Evolutionary conservation across 92 coral and sea anemone genomes (phyloP), one percentile per base, ranked within the genome.

Genomic region (Porites lobata): DNA sequence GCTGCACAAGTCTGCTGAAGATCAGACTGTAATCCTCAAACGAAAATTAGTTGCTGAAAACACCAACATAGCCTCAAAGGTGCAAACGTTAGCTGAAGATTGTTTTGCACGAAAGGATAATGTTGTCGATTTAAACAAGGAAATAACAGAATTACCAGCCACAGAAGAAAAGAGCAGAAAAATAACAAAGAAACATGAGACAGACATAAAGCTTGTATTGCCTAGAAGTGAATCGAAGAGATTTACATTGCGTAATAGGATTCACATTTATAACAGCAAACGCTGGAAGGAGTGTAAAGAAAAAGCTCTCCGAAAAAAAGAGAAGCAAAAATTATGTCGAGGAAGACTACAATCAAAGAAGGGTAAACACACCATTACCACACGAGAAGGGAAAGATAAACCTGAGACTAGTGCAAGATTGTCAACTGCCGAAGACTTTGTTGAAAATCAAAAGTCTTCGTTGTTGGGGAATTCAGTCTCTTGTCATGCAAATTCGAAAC

Each of bases 241-340:
- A 74, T 32, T 18, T 22, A 13, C 72, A 5, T 75, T n/a, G 18
- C n/a, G 61, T 72, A 11, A 54, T 38, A 83, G 18, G 20, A 58
- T 73, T n/a, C 79, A 61, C 22, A 61, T 83, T 38, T 83, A 56
- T 47, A 74, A 79, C 47, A 63, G 72, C 20, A 71, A 83, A 22
- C 59, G 59, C 43, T 83, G 87, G 87, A 83, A 82, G 43, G 58
- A 1, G 9, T 38, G 20, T 21, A 2, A 57, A 15, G 78, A 82
- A 19, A 82, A 4, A 13, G 50, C 12, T 1, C 18, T 9, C 57
- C 68, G 71, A 20, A 72, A 2, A 72, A 83, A 83, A 26, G 61
- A 38, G 18, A 22, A 22, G 51, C 54, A 21, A 56, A 70, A 20
- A 52, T 8, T 18, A 10, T 17, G 51, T 3, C 22, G 18, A 21